phyloP scores from a whole-genome alignment of 2,888 invertebrate species.

The Platycnemis pennipes region DNA sequence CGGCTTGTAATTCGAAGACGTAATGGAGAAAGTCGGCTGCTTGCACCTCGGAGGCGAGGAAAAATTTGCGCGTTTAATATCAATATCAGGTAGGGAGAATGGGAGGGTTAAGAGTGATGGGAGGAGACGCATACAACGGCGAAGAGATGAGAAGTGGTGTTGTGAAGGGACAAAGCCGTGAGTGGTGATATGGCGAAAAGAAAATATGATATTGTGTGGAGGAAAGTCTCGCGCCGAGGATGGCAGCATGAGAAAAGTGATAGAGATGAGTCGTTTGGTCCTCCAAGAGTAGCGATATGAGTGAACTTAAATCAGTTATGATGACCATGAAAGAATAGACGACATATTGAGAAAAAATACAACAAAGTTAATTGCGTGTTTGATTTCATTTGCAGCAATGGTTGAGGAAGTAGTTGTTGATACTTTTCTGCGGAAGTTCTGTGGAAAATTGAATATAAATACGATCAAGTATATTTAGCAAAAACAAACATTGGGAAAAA shows the following conservation, averaged over 20 bases:
- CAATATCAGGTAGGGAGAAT: conserved; percentile 1
- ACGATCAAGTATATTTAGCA: too few species aligned
- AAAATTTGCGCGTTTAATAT: conserved; percentile 5
- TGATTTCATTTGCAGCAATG: too few species aligned
- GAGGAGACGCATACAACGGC: neutral
- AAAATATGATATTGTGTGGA: neutral
- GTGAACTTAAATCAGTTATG: too few species aligned
- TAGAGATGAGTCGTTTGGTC: neutral
- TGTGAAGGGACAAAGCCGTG: neutral
- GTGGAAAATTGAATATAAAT: too few species aligned
- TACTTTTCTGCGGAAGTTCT: too few species aligned
- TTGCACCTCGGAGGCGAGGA: neutral
- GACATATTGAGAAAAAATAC: too few species aligned
- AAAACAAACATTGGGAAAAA: too few species aligned
- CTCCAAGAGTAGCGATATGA: too few species aligned
- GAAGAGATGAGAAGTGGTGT: conserved; percentile 1
- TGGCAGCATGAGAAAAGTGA: neutral
- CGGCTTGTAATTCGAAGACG: conserved; percentile 14
- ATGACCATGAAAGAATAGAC: too few species aligned
- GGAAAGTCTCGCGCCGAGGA: neutral
- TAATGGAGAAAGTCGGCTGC: neutral
- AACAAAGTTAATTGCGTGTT: too few species aligned
- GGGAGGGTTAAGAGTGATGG: neutral
- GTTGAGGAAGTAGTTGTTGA: too few species aligned
- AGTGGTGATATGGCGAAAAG: neutral